phyloP scores from a whole-genome alignment of 1,140 invertebrate species.

The Tetragonula clypearis region DNA sequence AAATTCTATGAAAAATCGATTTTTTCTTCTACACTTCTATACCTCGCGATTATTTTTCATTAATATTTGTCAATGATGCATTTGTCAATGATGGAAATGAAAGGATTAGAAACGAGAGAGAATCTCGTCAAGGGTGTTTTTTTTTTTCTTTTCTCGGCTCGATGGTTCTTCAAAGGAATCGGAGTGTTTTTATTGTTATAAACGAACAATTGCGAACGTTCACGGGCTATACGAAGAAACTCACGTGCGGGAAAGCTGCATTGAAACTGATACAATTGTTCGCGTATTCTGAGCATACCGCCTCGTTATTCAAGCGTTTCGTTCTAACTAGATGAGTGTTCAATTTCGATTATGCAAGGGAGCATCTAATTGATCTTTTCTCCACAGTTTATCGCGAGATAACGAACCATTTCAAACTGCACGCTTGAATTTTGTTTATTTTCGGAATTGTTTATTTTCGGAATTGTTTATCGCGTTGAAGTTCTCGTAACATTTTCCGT shows the following conservation, averaged over 20 bases:
- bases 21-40: neutral
- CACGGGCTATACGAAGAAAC: neutral
- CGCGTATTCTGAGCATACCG: neutral
- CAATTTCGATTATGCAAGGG: neutral
- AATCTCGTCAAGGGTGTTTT: too few species aligned
- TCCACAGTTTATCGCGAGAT: neutral
- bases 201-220: conserved; percentile 9
- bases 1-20: neutral
- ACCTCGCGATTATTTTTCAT: neutral
- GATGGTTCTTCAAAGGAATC: neutral
- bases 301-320: conserved; percentile 29
- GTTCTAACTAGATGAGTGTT: neutral
- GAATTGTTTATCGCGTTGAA: neutral
- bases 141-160: neutral
- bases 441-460: neutral
- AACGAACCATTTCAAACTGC: neutral
- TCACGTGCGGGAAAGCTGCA: conserved; percentile 21
- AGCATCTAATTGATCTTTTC: neutral
- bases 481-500: neutral
- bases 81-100: neutral
- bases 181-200: neutral
- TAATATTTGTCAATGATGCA: too few species aligned
- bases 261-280: conserved; percentile 37
- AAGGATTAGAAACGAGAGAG: neutral
- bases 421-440: neutral